Conservation (phyloP, 2,113 vertebrate genomes). For the Abramis brama region DNA sequence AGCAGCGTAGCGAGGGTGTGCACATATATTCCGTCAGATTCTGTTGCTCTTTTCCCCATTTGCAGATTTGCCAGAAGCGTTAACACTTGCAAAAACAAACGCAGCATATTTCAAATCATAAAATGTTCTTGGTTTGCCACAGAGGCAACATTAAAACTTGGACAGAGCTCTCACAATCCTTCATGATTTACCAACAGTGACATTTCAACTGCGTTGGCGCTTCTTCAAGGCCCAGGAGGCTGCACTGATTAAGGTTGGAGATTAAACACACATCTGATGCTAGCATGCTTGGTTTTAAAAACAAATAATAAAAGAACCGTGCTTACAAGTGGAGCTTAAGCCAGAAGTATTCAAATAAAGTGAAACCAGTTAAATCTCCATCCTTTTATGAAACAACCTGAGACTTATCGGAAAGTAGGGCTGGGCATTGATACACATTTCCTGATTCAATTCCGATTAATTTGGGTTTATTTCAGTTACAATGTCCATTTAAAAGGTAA, state of each 20-base stretch:
- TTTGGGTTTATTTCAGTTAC: neutral
- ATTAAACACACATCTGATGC: constrained; percentile 54
- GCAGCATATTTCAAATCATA: constrained; percentile 18
- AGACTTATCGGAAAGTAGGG: neutral
- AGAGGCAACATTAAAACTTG: constrained; percentile 20
- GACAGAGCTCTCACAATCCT: neutral
- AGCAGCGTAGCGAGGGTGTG: neutral
- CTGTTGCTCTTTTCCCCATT: neutral
- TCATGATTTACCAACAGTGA: constrained; percentile 32
- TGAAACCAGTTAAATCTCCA: constrained; percentile 32
- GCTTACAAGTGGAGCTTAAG: constrained; percentile 52
- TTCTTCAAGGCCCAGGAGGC: constrained; percentile 32
- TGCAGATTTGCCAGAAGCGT: neutral
- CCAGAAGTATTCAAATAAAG: constrained; percentile 29
- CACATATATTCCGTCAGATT: neutral
- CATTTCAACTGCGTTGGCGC: constrained; percentile 36
- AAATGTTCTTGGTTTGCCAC: constrained; percentile 4
- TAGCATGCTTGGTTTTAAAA: constrained; percentile 38
- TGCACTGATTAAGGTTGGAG: constrained; percentile 40
- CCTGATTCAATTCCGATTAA: neutral
- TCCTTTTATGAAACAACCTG: constrained; percentile 3
- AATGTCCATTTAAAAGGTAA: neutral
- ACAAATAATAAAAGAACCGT: constrained; percentile 19
- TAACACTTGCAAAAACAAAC: constrained; percentile 17
- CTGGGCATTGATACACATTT: neutral